Evolutionary conservation across 2,888 invertebrate species (phyloP), one percentile per base, ranked within the genome.

Genomic region (Neria commutata): DNA sequence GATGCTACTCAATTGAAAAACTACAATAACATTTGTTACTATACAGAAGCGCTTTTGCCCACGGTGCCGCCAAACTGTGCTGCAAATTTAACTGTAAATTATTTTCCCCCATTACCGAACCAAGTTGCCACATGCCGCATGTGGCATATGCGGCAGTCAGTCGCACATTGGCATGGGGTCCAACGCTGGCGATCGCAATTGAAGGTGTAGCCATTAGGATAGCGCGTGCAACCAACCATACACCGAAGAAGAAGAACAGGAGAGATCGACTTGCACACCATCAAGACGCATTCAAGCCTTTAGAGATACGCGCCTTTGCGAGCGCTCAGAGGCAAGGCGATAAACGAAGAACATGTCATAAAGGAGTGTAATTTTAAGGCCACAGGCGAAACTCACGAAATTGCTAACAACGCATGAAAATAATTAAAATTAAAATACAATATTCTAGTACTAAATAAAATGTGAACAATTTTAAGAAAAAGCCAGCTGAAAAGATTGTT

Each of bases 191-290:
- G 17, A 21, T 5, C 42, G 16, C 62, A 59, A 58, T 61, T 63
- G 63, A 70, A 72, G 77, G 77, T 74, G 77, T 75, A 69, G 51
- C 74, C 76, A 71, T 70, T 68, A 75, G 73, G 74, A 74, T 75
- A 76, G 72, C 76, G 73, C 76, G 73, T 67, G 68, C 64, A 42
- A 19, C 42, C 5, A 21, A n/a, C 42, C 42, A 37, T n/a, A n/a
- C n/a, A n/a, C n/a, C n/a, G n/a, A n/a, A n/a, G n/a, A n/a, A n/a
- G n/a, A n/a, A 17, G 21, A 42, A 42, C 42, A 42, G 19, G 6
- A 11, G 23, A 19, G 34, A 8, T 25, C 24, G 26, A 24, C 6
- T 37, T 37, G 46, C 33, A 52, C 53, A 52, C 8, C 40, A 40
- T 47, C n/a, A n/a, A n/a, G n/a, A n/a, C 42, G 58, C 58, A 45